Evolutionary conservation across 1,140 invertebrate genomes (phyloP).

Genomic region (Scaptomyza hsui): DNA sequence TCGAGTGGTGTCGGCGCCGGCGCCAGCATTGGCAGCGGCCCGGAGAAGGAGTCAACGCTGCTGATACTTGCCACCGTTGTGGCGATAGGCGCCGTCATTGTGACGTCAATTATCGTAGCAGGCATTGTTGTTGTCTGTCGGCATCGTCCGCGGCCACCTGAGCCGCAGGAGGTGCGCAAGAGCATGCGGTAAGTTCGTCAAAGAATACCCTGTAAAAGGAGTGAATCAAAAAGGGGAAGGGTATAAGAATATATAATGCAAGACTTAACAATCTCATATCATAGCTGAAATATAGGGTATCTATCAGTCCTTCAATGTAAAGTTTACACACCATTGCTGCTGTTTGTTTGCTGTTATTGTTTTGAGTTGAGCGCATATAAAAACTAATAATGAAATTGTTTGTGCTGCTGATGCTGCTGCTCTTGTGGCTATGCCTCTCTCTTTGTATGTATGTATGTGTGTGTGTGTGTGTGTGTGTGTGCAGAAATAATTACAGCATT

Average conservation of each 20-base stretch:
- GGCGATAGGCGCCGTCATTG: slow-evolving; percentile 82
- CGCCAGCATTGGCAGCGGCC: slow-evolving; percentile 75
- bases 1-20: slow-evolving; percentile 61
- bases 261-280: no score
- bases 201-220: slow-evolving; percentile 8
- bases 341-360: slow-evolving; percentile 30
- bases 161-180: slow-evolving; percentile 83
- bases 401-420: slow-evolving; percentile 24
- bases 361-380: slow-evolving; percentile 34
- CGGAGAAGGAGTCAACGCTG: slow-evolving; percentile 82
- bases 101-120: slow-evolving; percentile 84
- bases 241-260: no score
- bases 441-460: no score
- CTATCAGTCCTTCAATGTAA: neutral
- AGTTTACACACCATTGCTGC: neutral
- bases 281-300: slow-evolving; percentile 3
- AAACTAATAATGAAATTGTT: slow-evolving; percentile 79
- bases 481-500: slow-evolving; percentile 76
- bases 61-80: slow-evolving; percentile 81
- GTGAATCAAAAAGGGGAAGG: neutral
- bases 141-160: slow-evolving; percentile 83
- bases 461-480: slow-evolving; percentile 65
- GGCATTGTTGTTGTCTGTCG: slow-evolving; percentile 83
- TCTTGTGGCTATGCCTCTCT: slow-evolving; percentile 8
- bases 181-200: slow-evolving; percentile 80